These are phyloP conservation scores for Elysia crispata DNA, from an alignment of 2,888 invertebrate species.

Conservation along the genomic window DNA sequence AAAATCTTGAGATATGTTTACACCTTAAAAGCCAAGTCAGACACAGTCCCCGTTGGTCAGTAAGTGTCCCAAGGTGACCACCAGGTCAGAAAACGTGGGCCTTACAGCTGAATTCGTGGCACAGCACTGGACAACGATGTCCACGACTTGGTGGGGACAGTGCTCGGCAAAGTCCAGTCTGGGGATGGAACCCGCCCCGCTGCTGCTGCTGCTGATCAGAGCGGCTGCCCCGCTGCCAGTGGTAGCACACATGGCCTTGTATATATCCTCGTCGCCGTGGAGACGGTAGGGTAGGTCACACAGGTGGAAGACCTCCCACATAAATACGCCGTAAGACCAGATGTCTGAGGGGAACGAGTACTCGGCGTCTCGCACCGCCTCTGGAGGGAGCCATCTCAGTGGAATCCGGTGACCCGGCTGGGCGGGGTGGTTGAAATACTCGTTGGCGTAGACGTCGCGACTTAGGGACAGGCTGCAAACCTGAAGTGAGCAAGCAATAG, in stretches of 20 bases:
- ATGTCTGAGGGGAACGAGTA: slow-evolving; percentile 91
- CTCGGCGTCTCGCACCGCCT: slow-evolving; percentile 89
- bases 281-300: slow-evolving; percentile 88
- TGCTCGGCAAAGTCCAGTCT: slow-evolving; percentile 48
- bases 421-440: slow-evolving; percentile 85
- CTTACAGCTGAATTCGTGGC: slow-evolving; percentile 3
- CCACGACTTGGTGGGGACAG: slow-evolving; percentile 38
- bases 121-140: slow-evolving; percentile 47
- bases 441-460: slow-evolving; percentile 90
- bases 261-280: slow-evolving; percentile 86
- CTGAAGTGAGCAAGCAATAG: slow-evolving; percentile 6
- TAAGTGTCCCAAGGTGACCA: slow-evolving; percentile 47
- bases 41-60: slow-evolving; percentile 48
- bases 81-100: slow-evolving; percentile 47
- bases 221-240: slow-evolving; percentile 55
- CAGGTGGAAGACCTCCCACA: slow-evolving; percentile 92
- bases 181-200: slow-evolving; percentile 53
- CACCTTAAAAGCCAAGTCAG: background rate
- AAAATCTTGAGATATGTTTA: background rate
- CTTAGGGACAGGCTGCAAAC: slow-evolving; percentile 86
- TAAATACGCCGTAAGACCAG: slow-evolving; percentile 91
- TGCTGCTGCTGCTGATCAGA: slow-evolving; percentile 67
- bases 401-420: slow-evolving; percentile 83
- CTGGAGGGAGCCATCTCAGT: slow-evolving; percentile 91
- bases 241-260: slow-evolving; percentile 64